phyloP scores from a whole-genome alignment of 1,140 invertebrate genomes.

The Drosophila busckii region DNA sequence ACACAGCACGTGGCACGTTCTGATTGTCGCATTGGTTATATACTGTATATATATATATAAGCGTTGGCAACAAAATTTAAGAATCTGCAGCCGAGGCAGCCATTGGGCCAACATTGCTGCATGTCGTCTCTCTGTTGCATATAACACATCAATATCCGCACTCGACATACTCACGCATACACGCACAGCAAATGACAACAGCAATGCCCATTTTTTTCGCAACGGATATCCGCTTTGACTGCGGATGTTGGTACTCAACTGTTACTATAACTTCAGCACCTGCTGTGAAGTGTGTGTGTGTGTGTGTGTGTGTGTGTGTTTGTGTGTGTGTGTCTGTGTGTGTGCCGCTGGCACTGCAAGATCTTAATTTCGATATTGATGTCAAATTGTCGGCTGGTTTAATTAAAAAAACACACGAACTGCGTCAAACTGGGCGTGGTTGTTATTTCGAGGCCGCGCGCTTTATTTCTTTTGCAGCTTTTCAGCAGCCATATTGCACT shows the following conservation, averaged over 20 bases:
- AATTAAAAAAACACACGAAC: constrained; percentile 65
- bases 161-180: constrained; percentile 9
- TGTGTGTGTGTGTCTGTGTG: no score
- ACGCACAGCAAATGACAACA: constrained; percentile 58
- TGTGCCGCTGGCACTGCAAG: constrained; percentile 36
- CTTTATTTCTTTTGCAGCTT: background rate
- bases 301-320: no score
- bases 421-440: constrained; percentile 24
- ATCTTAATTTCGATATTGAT: constrained; percentile 77
- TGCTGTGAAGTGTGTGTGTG: background rate
- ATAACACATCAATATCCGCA: constrained; percentile 45
- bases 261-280: constrained; percentile 1
- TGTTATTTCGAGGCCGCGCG: background rate
- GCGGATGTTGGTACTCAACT: constrained; percentile 36
- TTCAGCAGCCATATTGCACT: background rate
- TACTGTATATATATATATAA: no score
- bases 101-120: constrained; percentile 46
- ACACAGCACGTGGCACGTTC: constrained; percentile 27
- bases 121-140: constrained; percentile 46
- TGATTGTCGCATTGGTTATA: no score
- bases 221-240: constrained; percentile 61
- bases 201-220: constrained; percentile 53
- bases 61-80: constrained; percentile 8
- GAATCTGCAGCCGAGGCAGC: constrained; percentile 36
- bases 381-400: constrained; percentile 70